Percentiles rank a stretch among this genome's conserved stretches.
phyloP scores from a whole-genome alignment of 2,113 vertebrate genomes.

The Salvelinus sp. region DNA sequence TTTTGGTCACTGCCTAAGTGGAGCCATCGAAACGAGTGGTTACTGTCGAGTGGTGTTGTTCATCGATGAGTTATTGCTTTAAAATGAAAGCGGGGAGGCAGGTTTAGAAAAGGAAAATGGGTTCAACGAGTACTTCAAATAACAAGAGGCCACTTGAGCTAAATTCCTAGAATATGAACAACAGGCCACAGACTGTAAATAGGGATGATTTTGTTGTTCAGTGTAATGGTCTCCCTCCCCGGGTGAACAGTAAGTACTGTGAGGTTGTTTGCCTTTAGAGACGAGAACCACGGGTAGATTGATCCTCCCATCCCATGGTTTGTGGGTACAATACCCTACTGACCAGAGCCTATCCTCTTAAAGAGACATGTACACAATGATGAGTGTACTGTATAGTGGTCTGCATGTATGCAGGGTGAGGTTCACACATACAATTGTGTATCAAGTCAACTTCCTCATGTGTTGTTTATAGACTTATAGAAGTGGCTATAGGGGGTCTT shows the following conservation, averaged over 20 bases:
- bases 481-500: not conserved
- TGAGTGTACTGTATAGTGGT: not conserved
- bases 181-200: slow-evolving; percentile 67
- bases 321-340: not conserved
- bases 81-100: slow-evolving; percentile 70
- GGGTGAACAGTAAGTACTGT: slow-evolving; percentile 17
- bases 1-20: slow-evolving; percentile 73
- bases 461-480: not conserved
- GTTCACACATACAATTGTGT: not conserved
- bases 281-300: slow-evolving; percentile 18
- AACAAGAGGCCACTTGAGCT: slow-evolving; percentile 74
- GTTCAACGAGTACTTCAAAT: slow-evolving; percentile 77
- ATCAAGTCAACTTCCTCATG: too few species aligned
- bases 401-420: not conserved
- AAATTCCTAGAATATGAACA: slow-evolving; percentile 69
- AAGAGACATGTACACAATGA: not conserved
- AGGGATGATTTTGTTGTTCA: slow-evolving; percentile 51
- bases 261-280: slow-evolving; percentile 6
- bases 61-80: slow-evolving; percentile 75
- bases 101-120: slow-evolving; percentile 71
- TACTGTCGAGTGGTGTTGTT: slow-evolving; percentile 62
- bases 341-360: not conserved
- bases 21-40: slow-evolving; percentile 70
- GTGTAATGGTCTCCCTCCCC: slow-evolving; percentile 31
- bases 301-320: slow-evolving; percentile 8